Base-by-base conservation (phyloP, 2,888 invertebrate genomes). In the Ceratothoa steindachneri region DNA sequence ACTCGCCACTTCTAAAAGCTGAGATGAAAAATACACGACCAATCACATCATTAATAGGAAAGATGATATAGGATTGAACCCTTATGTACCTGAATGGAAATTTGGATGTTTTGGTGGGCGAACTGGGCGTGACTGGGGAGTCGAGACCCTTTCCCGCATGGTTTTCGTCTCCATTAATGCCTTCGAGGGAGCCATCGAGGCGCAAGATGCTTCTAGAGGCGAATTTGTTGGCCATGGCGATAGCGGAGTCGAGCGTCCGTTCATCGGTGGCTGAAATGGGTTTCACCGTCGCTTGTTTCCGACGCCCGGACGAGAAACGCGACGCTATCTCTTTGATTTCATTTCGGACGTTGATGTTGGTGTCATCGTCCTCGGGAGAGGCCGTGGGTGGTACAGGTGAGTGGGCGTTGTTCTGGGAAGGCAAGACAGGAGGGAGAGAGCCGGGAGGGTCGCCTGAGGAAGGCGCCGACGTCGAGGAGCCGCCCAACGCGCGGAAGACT, bases 261-360 rank as follows among this genome's bases (percentile, higher is more conserved):
- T 94, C 91, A 83, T 97, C 97, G 77, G 95, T 91, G 0, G 95
- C 92, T 12, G 96, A 96, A 86, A 97, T 95, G 1, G 91, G 93
- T 84, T 96, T 97, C 83, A 96, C 91, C 87, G 87, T 71, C 15
- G 74, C 74, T 12, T 31, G 52, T 41, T 74, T 72, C n/a, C 65
- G 60, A 12, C 65, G 31, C 24, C 65, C 41, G 72, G 41, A 1
- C n/a, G 12, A 24, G 60, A 60, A 60, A 12, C 24, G n/a, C 22
- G 60, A 60, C 22, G 55, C 15, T 80, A 89, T 86, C 85, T 92
- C 88, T 80, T 88, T 85, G 65, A 91, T 84, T 82, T 92, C 91
- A 82, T 91, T 91, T 80, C 89, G 88, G 65, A 88, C 89, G 82
- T 90, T 91, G 71, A 88, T 88, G 69, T 89, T 88, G 78, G 71